phyloP scores from a whole-genome alignment of 2,113 vertebrate genomes.

The Percina caprodes region DNA sequence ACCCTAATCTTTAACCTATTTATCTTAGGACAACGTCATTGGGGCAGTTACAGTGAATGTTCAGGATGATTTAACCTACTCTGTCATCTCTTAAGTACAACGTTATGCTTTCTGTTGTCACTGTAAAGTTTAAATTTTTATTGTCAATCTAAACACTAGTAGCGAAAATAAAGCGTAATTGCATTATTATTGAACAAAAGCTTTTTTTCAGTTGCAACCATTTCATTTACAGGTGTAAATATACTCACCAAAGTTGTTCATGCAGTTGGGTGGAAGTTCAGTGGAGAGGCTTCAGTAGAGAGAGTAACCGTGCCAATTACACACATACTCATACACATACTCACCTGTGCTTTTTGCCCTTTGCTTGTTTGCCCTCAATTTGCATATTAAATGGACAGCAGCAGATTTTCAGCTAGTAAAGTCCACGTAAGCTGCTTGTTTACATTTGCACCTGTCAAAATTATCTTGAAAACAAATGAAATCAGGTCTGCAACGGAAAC shows the following conservation, averaged over 20 bases:
- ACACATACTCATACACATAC: not conserved
- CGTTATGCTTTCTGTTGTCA: not conserved
- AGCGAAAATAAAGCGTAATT: not conserved
- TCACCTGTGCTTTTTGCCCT: slow-evolving; percentile 8
- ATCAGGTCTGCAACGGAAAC: not conserved
- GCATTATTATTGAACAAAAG: not conserved
- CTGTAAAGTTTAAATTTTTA: not conserved
- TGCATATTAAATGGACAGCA: not conserved
- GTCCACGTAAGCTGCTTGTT: not conserved
- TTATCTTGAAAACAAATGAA: not conserved
- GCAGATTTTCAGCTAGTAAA: not conserved
- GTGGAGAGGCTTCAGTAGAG: not conserved
- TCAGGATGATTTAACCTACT: not conserved
- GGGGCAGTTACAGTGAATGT: not conserved
- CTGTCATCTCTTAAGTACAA: not conserved
- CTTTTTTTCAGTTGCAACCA: not conserved
- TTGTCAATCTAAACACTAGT: not conserved
- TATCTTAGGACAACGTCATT: not conserved
- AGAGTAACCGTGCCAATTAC: not conserved
- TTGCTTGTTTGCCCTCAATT: slow-evolving; percentile 5
- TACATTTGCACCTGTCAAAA: slow-evolving; percentile 1
- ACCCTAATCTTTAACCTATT: not conserved
- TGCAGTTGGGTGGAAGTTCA: not conserved
- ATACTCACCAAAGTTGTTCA: slow-evolving; percentile 2
- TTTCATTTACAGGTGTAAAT: not conserved